phyloP scores from a whole-genome alignment of 2,113 vertebrate genomes.

The Plestiodon gilberti region DNA sequence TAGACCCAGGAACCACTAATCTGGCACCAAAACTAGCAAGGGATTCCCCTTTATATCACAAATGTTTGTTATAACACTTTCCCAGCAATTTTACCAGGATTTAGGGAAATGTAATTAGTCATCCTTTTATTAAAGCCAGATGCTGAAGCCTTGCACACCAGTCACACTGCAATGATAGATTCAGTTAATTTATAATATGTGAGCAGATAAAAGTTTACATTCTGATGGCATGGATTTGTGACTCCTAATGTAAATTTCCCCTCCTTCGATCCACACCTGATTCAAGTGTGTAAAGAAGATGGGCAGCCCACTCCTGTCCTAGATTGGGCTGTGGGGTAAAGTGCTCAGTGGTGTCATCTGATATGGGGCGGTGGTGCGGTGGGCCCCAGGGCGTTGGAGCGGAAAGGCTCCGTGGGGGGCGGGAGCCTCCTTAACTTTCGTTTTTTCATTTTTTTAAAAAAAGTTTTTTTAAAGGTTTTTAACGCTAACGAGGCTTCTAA shows the following conservation, averaged over 20 bases:
- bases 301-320: too few species aligned
- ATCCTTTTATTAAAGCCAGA: slow-evolving; percentile 17
- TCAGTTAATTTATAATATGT: slow-evolving; percentile 21
- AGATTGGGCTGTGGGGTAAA: too few species aligned
- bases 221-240: not conserved
- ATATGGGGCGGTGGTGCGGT: too few species aligned
- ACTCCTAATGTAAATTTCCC: not conserved
- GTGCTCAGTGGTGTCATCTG: too few species aligned
- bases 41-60: slow-evolving; percentile 27
- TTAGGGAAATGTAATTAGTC: not conserved
- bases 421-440: too few species aligned
- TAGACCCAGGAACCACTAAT: not conserved
- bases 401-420: too few species aligned
- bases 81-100: slow-evolving; percentile 46
- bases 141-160: slow-evolving; percentile 31
- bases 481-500: too few species aligned
- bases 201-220: not conserved
- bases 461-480: too few species aligned
- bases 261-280: not conserved
- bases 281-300: not conserved
- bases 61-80: slow-evolving; percentile 20
- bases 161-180: slow-evolving; percentile 24
- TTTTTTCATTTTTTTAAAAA: too few species aligned
- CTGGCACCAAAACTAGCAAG: not conserved
- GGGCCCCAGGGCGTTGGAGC: too few species aligned